Evolutionary conservation across 2,888 invertebrate species (phyloP).

Genomic region (Bhutanitis thaidina): DNA sequence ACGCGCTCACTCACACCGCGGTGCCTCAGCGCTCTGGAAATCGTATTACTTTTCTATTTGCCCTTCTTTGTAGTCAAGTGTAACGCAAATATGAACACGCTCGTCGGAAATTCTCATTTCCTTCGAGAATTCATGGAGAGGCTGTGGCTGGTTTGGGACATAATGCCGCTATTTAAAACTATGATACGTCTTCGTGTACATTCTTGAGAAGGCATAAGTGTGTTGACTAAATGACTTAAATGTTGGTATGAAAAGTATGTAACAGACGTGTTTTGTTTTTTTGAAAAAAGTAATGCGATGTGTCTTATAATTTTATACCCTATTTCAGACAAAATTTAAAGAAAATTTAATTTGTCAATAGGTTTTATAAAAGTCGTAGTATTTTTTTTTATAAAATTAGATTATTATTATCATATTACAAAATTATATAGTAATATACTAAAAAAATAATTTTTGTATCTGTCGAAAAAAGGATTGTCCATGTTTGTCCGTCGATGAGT

Average conservation of each 20-base stretch:
- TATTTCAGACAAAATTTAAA: too few species aligned
- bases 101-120: constrained; percentile 72
- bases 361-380: too few species aligned
- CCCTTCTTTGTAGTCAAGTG: constrained; percentile 77
- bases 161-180: constrained; percentile 28
- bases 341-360: too few species aligned
- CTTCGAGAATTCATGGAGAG: constrained; percentile 59
- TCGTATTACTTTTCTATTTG: constrained; percentile 77
- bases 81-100: constrained; percentile 74
- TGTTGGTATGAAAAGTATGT: too few species aligned
- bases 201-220: constrained; percentile 17
- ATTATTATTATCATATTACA: too few species aligned
- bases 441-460: too few species aligned
- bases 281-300: too few species aligned
- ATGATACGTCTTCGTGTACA: constrained; percentile 30
- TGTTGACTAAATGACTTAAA: neutral
- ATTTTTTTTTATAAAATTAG: too few species aligned
- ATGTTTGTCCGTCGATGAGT: constrained; percentile 63
- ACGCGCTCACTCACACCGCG: constrained; percentile 48
- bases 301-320: too few species aligned
- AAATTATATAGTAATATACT: too few species aligned
- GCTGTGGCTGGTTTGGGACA: constrained; percentile 30
- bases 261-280: too few species aligned
- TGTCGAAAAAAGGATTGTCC: constrained; percentile 56
- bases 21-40: constrained; percentile 55